Evolutionary conservation across 2,113 vertebrate species (phyloP).

Genomic region (Macquaria ambigua): DNA sequence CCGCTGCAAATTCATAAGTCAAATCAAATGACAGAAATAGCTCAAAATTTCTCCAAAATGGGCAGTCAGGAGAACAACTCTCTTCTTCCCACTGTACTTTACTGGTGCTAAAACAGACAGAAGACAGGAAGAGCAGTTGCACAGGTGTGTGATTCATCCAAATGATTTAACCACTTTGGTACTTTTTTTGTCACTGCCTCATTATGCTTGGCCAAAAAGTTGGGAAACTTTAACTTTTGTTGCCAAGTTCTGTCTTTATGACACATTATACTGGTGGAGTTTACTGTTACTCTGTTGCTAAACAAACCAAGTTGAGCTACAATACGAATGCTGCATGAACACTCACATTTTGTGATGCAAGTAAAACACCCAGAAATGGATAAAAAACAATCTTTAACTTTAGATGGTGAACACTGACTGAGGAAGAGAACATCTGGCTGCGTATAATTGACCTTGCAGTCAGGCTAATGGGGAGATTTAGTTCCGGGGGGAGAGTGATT

Average conservation of each 20-base stretch:
- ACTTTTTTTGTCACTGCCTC: neutral
- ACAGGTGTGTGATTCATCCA: constrained; percentile 12
- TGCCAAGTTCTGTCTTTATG: neutral
- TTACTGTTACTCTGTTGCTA: neutral
- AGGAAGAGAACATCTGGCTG: constrained; percentile 52
- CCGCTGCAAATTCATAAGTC: neutral
- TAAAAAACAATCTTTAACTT: neutral
- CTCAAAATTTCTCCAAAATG: neutral
- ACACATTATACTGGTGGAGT: neutral
- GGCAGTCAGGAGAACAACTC: neutral
- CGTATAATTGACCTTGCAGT: constrained; percentile 75
- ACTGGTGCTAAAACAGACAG: neutral
- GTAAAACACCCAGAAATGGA: neutral
- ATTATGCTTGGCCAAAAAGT: neutral
- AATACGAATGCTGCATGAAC: neutral
- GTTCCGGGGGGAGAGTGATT: constrained; percentile 72
- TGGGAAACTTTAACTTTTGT: neutral
- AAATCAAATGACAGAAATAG: neutral
- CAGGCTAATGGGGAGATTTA: constrained; percentile 72
- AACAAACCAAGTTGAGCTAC: neutral
- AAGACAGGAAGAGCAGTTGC: neutral
- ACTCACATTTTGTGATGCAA: neutral
- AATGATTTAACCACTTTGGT: neutral
- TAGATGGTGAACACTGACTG: constrained; percentile 10
- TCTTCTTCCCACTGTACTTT: neutral